Percentiles rank a stretch among this genome's conserved stretches.
Evolutionary conservation across 2,797 vertebrate genomes (phyloP).

Genomic region (Halcyon chelicuti): DNA sequence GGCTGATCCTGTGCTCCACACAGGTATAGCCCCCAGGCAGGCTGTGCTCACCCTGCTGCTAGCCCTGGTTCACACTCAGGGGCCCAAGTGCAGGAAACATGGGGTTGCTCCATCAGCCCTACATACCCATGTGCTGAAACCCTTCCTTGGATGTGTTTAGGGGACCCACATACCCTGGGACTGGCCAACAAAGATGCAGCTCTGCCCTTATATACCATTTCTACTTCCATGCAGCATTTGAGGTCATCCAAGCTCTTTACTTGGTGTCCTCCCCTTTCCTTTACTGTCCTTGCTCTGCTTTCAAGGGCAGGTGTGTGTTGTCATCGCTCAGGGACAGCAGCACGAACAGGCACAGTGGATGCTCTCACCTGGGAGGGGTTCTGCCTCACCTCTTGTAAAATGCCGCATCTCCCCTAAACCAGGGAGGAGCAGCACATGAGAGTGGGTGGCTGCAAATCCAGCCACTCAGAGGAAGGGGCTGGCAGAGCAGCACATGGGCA

Average conservation of each 20-base stretch:
- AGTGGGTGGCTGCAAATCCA: background rate
- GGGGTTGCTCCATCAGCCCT: background rate
- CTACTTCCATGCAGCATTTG: background rate
- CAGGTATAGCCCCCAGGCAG: conserved; percentile 52
- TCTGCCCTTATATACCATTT: background rate
- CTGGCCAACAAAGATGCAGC: background rate
- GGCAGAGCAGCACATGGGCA: background rate
- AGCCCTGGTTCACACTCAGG: background rate
- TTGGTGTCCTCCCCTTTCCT: background rate
- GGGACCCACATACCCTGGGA: rapidly evolving
- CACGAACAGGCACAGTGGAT: rapidly evolving
- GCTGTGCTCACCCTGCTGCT: background rate
- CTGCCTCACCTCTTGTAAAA: background rate
- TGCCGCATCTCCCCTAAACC: background rate
- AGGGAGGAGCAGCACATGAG: rapidly evolving
- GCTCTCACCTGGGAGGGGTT: background rate
- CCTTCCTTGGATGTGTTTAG: background rate
- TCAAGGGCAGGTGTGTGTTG: no score
- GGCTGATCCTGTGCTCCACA: conserved; percentile 75
- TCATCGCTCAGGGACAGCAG: background rate
- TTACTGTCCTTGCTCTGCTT: background rate
- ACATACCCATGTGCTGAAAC: rapidly evolving
- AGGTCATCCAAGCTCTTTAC: background rate
- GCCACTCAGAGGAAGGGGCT: rapidly evolving
- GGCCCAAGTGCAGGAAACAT: background rate